Base-by-base conservation (phyloP, 1,140 invertebrate species). In the Drosophila fuyamai region DNA sequence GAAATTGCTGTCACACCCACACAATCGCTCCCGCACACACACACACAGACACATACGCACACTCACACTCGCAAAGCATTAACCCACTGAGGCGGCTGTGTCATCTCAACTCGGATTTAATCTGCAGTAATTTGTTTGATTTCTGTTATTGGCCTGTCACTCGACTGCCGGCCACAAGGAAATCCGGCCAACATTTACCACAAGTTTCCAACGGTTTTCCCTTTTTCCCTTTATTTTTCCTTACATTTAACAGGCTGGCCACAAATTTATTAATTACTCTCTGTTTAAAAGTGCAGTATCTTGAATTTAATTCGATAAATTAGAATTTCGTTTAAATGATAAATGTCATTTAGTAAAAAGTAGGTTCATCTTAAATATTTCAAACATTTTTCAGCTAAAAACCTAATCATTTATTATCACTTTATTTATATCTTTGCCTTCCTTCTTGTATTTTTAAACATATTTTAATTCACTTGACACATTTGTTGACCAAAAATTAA, bases 1-100 rank as follows among this genome's bases (percentile, higher is more conserved):
- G 72, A 82, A 74, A 86, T 88, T 82, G 76, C 76, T 82, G 75
- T 79, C 71, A 86, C 79, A 79, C 51, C 23, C 74, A 70, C 38
- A 36, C 29, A 50, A 48, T 56, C 36, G 13, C 46, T 41, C 12
- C 4, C 46, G 41, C 16, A 54, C 29, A 35, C 47, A 48, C 38
- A 6, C 63, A 32, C 18, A 36, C 23, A n/a, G n/a, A 5, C 23
- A 50, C 27, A 78, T 74, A 74, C 74, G 77, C 77, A 73, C 81
- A 70, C 65, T 27, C 32, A 61, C 41, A 46, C 38, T 44, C 44
- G 13, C 65, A 40, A 14, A 36, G 51, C 35, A 82, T 86, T 85
- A 85, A 86, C 81, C 81, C 81, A 86, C 71, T 82, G 53, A 62
- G 43, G 18, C 32, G 5, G 10, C 18, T 27, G n/a, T 32, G 38